Evolutionary conservation across 2,113 vertebrate genomes (phyloP), one percentile per base, ranked within the genome.

Genomic region (Merops nubicus): DNA sequence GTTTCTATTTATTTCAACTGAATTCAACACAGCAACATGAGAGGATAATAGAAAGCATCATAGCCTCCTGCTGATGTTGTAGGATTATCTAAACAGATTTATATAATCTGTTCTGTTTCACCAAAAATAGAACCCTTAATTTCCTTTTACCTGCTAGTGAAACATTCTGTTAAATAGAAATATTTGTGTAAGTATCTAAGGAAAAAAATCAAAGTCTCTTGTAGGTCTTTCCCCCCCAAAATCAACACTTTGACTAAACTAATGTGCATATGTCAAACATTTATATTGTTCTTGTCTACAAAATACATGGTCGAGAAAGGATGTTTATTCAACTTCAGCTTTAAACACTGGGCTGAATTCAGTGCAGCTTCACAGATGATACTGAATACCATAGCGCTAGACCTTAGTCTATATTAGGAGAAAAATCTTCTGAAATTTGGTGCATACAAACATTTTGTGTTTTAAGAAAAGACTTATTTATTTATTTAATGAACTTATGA

Each of bases 61-160:
- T 43, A 91, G 11, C 18, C 43, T 59, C 69, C 45, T 73, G 34
- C 23, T 91, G 60, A 53, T 74, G 53, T 33, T 50, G 17, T 78
- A 85, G 76, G 54, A 94, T 65, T 95, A 92, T 91, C 40, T 73
- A 65, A 74, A 77, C 60, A 79, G 54, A 82, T 91, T 91, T 82
- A 65, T 56, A 45, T 40, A 84, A 94, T 51, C 36, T 51, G 28
- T 62, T 72, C 45, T 59, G 9, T 85, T 72, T 72, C 34, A 76
- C 11, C 25, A 73, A 73, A 88, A 73, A 17, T 33, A 68, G 43
- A 82, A 63, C 38, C 40, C 12, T 65, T 87, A 33, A 47, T 76
- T 94, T 84, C 15, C 9, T 77, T 84, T 85, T 57, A 72, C 45
- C 26, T 77, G 8, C 5, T 65, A 36, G 20, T 43, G 59, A 60